Evolutionary conservation across 2,113 vertebrate species (phyloP), one percentile per base, ranked within the genome.

Genomic region (Catagonus wagneri): DNA sequence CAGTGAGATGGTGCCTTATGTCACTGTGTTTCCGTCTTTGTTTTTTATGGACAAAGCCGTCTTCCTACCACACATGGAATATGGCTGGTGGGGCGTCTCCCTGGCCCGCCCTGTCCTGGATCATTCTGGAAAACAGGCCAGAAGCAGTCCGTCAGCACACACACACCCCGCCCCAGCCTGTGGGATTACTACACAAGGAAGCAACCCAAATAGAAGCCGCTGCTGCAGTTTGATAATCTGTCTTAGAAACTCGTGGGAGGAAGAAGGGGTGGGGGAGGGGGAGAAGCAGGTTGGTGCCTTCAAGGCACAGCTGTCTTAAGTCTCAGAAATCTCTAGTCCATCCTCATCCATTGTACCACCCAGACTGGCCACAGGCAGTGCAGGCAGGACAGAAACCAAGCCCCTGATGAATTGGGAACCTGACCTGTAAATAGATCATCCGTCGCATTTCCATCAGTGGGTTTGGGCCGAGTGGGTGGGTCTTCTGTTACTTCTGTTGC

Each of bases 21-120:
- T 74, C 56, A 36, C 88, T 50, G 39, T 60, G 32, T 61, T 93
- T 91, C 93, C 94, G 44, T 63, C 88, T 93, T 65, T 78, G 63
- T 78, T 61, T 63, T 66, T 89, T 68, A 56, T 54, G 16, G 76
- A 60, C 68, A 74, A 74, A 96, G 39, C 52, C 78, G 36, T 5
- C 74, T 90, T 93, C 89, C 85, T 65, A 12, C 54, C 25, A 15
- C 14, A 58, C 4, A 2, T 39, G 54, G 66, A 11, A 34, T 16
- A 27, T 39, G 14, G 61, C 15, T 1, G 94, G 81, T 69, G 76
- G 66, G 76, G 25, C 17, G 0, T 83, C 80, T 84, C 96, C 76
- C 93, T 69, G 72, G 66, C 72, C 66, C 56, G 54, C 61, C 44
- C 14, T 39, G 25, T 81, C 66, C 72, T 25, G 13, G 52, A 6